Conservation (phyloP, 2,888 invertebrate genomes). For the Protonemura montana region DNA sequence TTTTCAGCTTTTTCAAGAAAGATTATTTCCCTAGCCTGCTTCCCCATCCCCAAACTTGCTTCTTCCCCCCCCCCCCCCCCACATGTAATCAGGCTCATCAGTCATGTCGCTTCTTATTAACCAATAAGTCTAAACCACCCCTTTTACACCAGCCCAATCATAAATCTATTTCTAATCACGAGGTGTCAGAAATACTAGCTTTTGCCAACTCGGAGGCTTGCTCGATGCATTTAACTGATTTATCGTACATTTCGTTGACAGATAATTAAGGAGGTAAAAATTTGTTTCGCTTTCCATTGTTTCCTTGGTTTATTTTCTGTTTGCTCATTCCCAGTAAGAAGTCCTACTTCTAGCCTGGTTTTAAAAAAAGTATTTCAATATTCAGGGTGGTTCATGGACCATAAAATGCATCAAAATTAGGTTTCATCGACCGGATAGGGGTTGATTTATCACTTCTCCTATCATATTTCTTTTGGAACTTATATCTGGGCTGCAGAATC, state of each 20-base stretch:
- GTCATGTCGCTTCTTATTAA: constrained; percentile 16
- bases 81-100: background rate
- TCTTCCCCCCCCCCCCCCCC: background rate
- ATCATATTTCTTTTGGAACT: too few species aligned
- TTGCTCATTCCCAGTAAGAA: too few species aligned
- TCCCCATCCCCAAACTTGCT: background rate
- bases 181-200: background rate
- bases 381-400: too few species aligned
- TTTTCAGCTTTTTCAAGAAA: background rate
- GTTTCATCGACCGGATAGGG: too few species aligned
- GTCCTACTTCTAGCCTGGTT: too few species aligned
- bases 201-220: background rate
- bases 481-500: too few species aligned
- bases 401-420: too few species aligned
- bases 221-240: background rate
- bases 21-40: background rate
- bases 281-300: background rate
- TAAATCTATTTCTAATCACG: constrained; percentile 1
- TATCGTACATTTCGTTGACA: background rate
- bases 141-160: background rate
- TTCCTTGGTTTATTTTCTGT: too few species aligned
- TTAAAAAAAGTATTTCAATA: too few species aligned
- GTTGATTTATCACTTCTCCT: too few species aligned
- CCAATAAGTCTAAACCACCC: constrained; percentile 22
- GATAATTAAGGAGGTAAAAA: background rate